Evolutionary conservation across 2,113 vertebrate species (phyloP), one percentile per base, ranked within the genome.

Genomic region (Cranoglanis bouderius): DNA sequence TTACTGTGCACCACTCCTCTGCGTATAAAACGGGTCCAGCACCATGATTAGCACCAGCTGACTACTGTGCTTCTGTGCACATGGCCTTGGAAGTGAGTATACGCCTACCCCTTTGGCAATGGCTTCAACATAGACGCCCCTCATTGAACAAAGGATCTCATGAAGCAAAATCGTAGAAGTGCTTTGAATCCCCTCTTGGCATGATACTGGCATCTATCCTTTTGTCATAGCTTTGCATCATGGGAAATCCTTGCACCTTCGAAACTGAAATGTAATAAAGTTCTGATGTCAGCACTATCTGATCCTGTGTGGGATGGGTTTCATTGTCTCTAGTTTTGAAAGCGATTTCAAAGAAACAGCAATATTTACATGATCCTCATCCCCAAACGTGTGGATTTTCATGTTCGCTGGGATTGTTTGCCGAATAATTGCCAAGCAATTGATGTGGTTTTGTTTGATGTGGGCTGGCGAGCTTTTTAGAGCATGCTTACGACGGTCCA

Each of bases 381-480:
- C 40, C 35, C 67, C 86, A 53, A 21, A 67, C 59, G 2, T 40
- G 19, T n/a, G 51, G 21, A 35, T 9, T 35, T 57, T 82, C 9
- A 38, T 70, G 16, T 86, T 49, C 2, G 24, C 29, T 38, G 18
- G 35, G 14, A 51, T 53, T 77, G 55, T 90, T 87, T 70, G 61
- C 4, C 19, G 35, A 84, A 84, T 87, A 70, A 87, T n/a, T 51
- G 51, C 46, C 49, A 24, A 87, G 67, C 18, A 46, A 55, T 24
- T 53, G 55, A 89, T 86, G 89, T 67, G 82, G 82, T 84, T 84
- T 82, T 43, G 70, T 80, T 65, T 77, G 38, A 85, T 61, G 87
- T 78, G 57, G 87, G 12, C 18, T 72, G 63, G 78, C 49, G 6
- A 65, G 16, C 26, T 57, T 8, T 77, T 83, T 40, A 65, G 12